Percentiles rank a stretch among this genome's conserved stretches.
phyloP scores from a whole-genome alignment of 2,113 vertebrate genomes.

The Rutilus rutilus region DNA sequence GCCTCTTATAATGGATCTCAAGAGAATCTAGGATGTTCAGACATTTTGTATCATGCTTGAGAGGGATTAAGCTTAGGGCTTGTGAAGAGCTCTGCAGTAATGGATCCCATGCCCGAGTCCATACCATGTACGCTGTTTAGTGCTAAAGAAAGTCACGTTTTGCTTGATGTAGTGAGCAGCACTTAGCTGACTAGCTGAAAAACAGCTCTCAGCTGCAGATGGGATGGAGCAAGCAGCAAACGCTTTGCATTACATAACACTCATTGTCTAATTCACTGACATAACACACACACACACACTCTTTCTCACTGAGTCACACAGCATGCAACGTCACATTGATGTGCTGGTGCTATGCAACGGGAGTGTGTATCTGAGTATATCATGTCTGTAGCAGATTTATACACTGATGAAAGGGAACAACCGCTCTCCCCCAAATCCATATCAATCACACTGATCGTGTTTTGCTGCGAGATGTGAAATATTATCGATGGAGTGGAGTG shows the following conservation, averaged over 20 bases:
- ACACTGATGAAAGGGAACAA: not conserved
- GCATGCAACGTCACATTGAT: not conserved
- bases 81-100: conserved; percentile 12
- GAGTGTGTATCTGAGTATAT: not conserved
- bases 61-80: conserved; percentile 15
- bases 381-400: not conserved
- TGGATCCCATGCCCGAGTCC: not conserved
- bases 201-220: conserved; percentile 33
- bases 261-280: conserved; percentile 5
- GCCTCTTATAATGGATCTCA: conserved; percentile 11
- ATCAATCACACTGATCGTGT: not conserved
- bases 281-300: conserved; percentile 2
- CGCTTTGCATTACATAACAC: conserved; percentile 48
- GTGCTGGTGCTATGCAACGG: not conserved
- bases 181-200: conserved; percentile 6
- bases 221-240: conserved; percentile 18
- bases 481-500: not conserved
- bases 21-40: conserved; percentile 13
- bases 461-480: conserved; percentile 14
- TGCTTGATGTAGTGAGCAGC: not conserved
- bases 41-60: conserved; percentile 1
- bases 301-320: conserved; percentile 9
- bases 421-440: not conserved
- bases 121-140: not conserved
- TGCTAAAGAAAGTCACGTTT: not conserved